phyloP scores from a whole-genome alignment of 2,888 invertebrate genomes.

The Dromius quadrimaculatus region DNA sequence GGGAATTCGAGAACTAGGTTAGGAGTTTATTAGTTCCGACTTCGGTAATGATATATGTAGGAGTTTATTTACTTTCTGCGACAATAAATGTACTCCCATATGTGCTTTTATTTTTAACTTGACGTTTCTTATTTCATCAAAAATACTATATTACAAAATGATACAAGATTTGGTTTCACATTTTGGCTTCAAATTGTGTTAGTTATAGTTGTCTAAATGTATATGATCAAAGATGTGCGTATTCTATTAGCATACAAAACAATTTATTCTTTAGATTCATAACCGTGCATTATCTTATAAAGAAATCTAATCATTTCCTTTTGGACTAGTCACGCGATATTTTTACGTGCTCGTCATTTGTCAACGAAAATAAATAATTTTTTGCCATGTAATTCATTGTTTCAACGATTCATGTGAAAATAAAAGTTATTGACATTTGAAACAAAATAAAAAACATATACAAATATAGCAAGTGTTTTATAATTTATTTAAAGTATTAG shows the following conservation, averaged over 20 bases:
- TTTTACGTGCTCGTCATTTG: constrained; percentile 18
- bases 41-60: constrained; percentile 3
- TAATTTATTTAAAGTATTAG: too few species aligned
- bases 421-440: constrained; percentile 12
- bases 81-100: too few species aligned
- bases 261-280: constrained; percentile 25
- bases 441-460: too few species aligned
- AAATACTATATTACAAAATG: too few species aligned
- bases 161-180: too few species aligned
- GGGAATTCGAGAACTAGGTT: constrained; percentile 19
- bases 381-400: constrained; percentile 13
- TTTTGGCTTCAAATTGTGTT: too few species aligned
- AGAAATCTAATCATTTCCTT: constrained; percentile 31
- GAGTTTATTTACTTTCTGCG: not conserved
- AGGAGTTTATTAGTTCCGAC: constrained; percentile 19
- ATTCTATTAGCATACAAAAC: constrained; percentile 34
- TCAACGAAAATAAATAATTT: constrained; percentile 18
- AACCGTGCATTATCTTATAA: constrained; percentile 31
- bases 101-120: too few species aligned
- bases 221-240: constrained; percentile 14
- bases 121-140: too few species aligned
- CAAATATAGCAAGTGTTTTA: too few species aligned
- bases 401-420: not conserved
- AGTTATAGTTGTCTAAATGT: too few species aligned
- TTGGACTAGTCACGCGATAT: constrained; percentile 4